Evolutionary conservation across 1,140 invertebrate species (phyloP).

Genomic region (Musca vetustissima): DNA sequence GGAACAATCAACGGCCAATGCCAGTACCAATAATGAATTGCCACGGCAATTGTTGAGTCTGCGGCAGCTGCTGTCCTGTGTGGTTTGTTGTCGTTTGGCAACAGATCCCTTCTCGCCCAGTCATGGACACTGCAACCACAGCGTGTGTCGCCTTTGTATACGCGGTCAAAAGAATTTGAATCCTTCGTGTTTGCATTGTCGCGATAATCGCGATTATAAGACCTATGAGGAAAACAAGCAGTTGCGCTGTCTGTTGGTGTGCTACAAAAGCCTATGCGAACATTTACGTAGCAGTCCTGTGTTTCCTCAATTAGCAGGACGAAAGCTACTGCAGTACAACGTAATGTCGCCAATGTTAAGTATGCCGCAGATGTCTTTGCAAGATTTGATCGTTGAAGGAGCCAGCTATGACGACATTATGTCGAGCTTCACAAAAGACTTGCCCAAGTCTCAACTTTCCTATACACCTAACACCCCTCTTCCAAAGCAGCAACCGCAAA

Average conservation of each 20-base stretch:
- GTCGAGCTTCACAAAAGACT: conserved; percentile 58
- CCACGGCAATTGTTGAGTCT: conserved; percentile 75
- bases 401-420: conserved; percentile 76
- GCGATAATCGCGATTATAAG: conserved; percentile 66
- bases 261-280: conserved; percentile 86
- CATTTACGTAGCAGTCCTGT: conserved; percentile 74
- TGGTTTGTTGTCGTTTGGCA: conserved; percentile 81
- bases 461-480: neutral
- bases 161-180: conserved; percentile 83
- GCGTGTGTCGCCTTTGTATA: conserved; percentile 80
- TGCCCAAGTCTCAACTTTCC: conserved; percentile 30
- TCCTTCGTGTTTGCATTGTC: conserved; percentile 82
- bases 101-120: conserved; percentile 78
- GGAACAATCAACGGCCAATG: neutral
- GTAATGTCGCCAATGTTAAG: conserved; percentile 55
- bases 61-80: conserved; percentile 83
- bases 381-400: conserved; percentile 78
- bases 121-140: conserved; percentile 82
- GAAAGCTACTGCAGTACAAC: conserved; percentile 35
- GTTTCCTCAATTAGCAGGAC: conserved; percentile 54
- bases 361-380: conserved; percentile 63
- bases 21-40: neutral
- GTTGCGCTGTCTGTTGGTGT: conserved; percentile 77
- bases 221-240: conserved; percentile 83
- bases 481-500: neutral